Base-by-base conservation (phyloP, 2,888 invertebrate species). In the Drosophila incognita region DNA sequence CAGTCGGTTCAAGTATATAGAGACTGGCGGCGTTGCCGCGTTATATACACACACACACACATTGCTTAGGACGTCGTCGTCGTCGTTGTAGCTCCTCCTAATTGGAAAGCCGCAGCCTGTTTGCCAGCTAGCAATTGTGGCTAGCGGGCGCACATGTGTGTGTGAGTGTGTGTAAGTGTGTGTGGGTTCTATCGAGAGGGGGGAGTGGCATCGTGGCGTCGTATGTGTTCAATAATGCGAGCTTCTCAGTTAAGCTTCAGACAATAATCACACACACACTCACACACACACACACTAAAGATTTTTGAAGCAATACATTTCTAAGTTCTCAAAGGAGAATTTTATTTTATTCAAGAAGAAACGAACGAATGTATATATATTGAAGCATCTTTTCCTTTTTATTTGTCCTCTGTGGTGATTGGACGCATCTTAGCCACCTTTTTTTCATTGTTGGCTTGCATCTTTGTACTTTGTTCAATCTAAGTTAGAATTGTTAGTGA, bases 31-130 rank as follows among this genome's bases (percentile, higher is more conserved):
- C 74, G 72, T 66, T 75, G 76, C 64, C 54, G 69, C 62, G 65
- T 58, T 80, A 79, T 81, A 60, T 76, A 71, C 21, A 21, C 42
- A 6, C 11, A 42, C 21, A 42, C 21, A 42, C 2, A 10, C 10
- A 40, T 10, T 75, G 88, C 73, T 83, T 90, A 89, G 91, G 84
- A 86, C 36, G 64, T 35, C 24, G 64, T 63, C 58, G 18, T 52
- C 68, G 36, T 56, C 73, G 82, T 87, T 89, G 90, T 91, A 86
- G 90, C 92, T 92, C 91, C 85, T 86, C 85, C 85, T 86, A 86
- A 86, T 86, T 86, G 85, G 90, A 89, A 89, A 89, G 87, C 79
- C 85, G 65, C 90, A 90, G 74, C 77, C 71, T 69, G 76, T 76
- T 79, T 76, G 66, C 73, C 51, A 64, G 69, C 68, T 74, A 62